phyloP scores from a whole-genome alignment of 2,797 vertebrate species.

The Silurus lanzhouensis region DNA sequence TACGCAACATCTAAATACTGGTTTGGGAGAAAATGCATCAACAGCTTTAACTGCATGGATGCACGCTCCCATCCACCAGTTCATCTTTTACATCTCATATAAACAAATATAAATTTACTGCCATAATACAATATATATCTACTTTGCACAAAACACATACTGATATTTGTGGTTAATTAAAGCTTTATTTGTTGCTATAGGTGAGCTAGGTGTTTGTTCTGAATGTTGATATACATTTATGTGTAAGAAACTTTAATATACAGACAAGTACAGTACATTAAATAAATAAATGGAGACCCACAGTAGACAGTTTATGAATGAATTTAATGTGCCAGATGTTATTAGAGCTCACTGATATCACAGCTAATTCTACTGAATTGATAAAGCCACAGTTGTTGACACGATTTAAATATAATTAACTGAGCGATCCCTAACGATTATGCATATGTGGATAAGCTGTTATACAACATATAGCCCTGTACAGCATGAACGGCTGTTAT shows the following conservation, averaged over 20 bases:
- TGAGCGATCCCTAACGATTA: not conserved
- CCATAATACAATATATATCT: not conserved
- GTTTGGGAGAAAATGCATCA: not conserved
- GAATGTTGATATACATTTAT: not conserved
- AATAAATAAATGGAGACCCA: not conserved
- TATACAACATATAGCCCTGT: not conserved
- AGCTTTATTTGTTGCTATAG: not conserved
- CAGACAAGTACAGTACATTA: not conserved
- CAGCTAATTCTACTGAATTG: no score
- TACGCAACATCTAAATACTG: not conserved
- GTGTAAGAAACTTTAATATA: not conserved
- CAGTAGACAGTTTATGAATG: not conserved
- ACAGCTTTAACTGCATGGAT: not conserved
- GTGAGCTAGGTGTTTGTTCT: no score
- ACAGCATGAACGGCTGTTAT: not conserved
- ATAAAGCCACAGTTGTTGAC: not conserved
- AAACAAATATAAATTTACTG: not conserved
- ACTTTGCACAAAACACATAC: not conserved
- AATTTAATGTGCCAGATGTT: not conserved
- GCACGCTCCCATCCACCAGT: not conserved
- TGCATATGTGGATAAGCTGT: not conserved
- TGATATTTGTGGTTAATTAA: not conserved
- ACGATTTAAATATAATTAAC: not conserved
- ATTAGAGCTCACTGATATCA: not conserved
- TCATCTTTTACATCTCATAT: not conserved